These are phyloP conservation scores for Axinella damicornis DNA, from an alignment of 37 sponge, comb jelly and placozoan genomes.

Conservation along the genomic window DNA sequence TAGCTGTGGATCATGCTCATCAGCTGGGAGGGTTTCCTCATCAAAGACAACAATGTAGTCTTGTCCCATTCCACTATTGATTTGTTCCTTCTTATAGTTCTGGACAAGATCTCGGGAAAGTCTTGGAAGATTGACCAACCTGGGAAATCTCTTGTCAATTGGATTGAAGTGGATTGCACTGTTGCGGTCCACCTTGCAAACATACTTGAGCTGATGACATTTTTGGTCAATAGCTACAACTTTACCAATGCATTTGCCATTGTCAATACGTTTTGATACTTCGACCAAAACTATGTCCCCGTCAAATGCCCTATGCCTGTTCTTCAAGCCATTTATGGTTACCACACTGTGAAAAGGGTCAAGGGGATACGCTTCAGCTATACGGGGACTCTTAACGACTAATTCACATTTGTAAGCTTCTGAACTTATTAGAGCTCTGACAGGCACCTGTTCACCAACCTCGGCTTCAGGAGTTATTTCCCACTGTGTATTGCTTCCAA, in stretches of 20 bases:
- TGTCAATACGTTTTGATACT: not conserved
- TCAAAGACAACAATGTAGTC: constrained; percentile 30
- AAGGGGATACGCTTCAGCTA: constrained; percentile 40
- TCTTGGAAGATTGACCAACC: constrained; percentile 49
- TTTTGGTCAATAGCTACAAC: constrained; percentile 15
- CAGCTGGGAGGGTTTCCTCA: not conserved
- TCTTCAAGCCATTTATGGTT: constrained; percentile 29
- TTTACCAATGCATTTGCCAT: not conserved
- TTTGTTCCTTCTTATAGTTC: not conserved
- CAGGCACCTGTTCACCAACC: not conserved
- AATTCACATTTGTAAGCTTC: not conserved
- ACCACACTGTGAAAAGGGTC: constrained; percentile 23
- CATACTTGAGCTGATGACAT: constrained; percentile 6
- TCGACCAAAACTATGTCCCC: constrained; percentile 39
- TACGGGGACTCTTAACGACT: not conserved
- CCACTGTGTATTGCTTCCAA: not conserved
- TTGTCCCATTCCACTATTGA: not conserved
- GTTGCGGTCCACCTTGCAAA: constrained; percentile 38
- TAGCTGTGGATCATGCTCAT: constrained; percentile 2
- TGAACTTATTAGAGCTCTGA: not conserved
- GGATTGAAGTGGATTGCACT: constrained; percentile 56
- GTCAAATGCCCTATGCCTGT: constrained; percentile 54
- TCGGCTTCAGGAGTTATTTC: not conserved
- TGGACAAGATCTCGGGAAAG: constrained; percentile 14
- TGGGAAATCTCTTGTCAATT: constrained; percentile 32